Evolutionary conservation across 1,140 invertebrate species (phyloP).

Genomic region (Halesus radiatus): DNA sequence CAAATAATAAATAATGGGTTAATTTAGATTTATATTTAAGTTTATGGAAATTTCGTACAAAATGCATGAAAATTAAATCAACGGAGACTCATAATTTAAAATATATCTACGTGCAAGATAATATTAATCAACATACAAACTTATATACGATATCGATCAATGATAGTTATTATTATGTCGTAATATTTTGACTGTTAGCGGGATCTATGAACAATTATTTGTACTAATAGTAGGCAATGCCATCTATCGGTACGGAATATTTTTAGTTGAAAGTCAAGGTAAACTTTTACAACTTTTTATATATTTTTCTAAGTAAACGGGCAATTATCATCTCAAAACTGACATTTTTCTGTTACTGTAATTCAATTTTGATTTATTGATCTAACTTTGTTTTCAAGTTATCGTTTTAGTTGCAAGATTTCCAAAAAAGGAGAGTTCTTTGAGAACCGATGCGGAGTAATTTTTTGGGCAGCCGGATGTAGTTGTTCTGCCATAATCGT

Average conservation of each 20-base stretch:
- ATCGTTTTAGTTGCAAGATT: background rate
- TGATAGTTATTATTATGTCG: background rate
- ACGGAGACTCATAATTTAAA: too few relatives aligned
- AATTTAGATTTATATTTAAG: too few relatives aligned
- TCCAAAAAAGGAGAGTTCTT: constrained; percentile 10
- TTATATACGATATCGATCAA: constrained; percentile 10
- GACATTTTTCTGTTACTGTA: too few relatives aligned
- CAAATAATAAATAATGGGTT: too few relatives aligned
- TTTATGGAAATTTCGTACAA: too few relatives aligned
- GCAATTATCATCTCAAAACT: background rate
- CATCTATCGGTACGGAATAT: background rate
- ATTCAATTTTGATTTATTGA: too few relatives aligned
- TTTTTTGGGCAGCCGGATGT: constrained; percentile 62
- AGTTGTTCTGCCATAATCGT: constrained; percentile 72
- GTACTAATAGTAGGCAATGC: background rate
- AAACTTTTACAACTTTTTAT: constrained; percentile 1
- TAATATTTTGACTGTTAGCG: constrained; percentile 32
- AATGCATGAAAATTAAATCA: too few relatives aligned
- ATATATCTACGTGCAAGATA: too few relatives aligned
- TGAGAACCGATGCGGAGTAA: constrained; percentile 28
- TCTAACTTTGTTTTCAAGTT: too few relatives aligned
- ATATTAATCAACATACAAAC: background rate
- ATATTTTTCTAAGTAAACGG: background rate
- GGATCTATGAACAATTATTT: constrained; percentile 1
- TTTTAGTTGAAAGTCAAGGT: background rate